These are phyloP conservation scores for Nettapus auritus DNA, from an alignment of 2,113 vertebrate species.

Conservation along the genomic window DNA sequence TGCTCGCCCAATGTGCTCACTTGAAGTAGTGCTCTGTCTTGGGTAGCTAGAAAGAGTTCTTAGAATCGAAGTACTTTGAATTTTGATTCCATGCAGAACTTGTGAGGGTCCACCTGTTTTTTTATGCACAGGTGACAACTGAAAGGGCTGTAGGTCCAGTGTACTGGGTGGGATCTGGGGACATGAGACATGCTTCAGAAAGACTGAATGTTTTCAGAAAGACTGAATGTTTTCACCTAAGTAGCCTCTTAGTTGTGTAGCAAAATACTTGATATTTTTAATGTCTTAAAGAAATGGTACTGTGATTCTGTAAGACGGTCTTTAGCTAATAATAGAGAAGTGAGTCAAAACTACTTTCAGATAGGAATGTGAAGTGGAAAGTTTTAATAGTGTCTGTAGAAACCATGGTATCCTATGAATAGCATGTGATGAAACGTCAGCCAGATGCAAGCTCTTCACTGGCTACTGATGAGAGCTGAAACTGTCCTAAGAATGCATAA, in stretches of 20 bases:
- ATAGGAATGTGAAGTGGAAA: background rate
- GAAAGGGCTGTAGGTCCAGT: background rate
- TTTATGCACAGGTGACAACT: background rate
- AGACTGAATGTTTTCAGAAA: background rate
- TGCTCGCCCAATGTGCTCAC: background rate
- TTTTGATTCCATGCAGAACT: background rate
- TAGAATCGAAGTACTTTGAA: background rate
- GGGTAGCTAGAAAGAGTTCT: background rate
- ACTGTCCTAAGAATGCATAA: background rate
- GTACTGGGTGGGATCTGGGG: background rate
- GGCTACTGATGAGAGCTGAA: background rate
- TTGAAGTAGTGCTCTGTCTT: background rate
- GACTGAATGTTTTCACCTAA: background rate
- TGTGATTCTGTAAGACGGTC: background rate
- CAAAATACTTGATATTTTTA: background rate
- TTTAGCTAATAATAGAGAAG: background rate
- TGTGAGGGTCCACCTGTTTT: background rate
- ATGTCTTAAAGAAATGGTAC: background rate
- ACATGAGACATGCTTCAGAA: background rate
- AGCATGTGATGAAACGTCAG: background rate
- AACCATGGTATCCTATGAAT: background rate
- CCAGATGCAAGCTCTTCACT: background rate
- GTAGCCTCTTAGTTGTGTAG: background rate
- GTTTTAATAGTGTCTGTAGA: background rate
- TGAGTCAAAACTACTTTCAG: conserved; percentile 2